These are phyloP conservation scores for Pollachius pollachius DNA, from an alignment of 2,113 vertebrate species.

Conservation along the genomic window DNA sequence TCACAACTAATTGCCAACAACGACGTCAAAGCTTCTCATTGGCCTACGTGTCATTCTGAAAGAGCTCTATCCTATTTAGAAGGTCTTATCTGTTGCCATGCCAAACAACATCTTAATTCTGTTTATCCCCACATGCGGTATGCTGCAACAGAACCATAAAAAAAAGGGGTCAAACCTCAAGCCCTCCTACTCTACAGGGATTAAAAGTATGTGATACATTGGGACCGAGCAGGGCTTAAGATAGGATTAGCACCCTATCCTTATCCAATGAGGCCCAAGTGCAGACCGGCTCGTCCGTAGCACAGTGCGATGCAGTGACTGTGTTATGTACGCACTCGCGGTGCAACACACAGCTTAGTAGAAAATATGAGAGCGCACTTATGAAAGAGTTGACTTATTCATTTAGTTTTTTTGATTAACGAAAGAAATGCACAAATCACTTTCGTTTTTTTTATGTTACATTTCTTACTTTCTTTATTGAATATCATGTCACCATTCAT, in stretches of 20 bases:
- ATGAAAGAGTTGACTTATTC: too few relatives aligned
- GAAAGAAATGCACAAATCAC: too few relatives aligned
- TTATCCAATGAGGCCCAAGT: constrained; percentile 29
- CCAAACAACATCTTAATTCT: constrained; percentile 30
- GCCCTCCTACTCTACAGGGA: constrained; percentile 42
- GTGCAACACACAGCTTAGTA: not conserved
- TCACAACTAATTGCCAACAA: too few relatives aligned
- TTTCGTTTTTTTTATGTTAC: too few relatives aligned
- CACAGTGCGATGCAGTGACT: constrained; percentile 21
- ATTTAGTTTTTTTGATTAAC: too few relatives aligned
- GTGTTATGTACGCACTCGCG: constrained; percentile 11
- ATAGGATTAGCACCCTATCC: constrained; percentile 60
- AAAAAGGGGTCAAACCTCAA: constrained; percentile 56
- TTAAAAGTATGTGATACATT: constrained; percentile 67
- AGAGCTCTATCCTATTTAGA: too few relatives aligned
- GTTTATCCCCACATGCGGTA: constrained; percentile 32
- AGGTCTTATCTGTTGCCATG: constrained; percentile 21
- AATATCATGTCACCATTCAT: too few relatives aligned
- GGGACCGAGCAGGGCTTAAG: constrained; percentile 56
- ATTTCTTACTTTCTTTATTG: too few relatives aligned
- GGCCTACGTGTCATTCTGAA: too few relatives aligned
- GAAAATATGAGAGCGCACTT: too few relatives aligned
- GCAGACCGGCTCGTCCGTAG: constrained; percentile 1
- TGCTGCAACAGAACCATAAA: constrained; percentile 27
- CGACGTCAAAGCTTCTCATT: too few relatives aligned